phyloP scores from a whole-genome alignment of 2,797 vertebrate species.

The Acropternis orthonyx region DNA sequence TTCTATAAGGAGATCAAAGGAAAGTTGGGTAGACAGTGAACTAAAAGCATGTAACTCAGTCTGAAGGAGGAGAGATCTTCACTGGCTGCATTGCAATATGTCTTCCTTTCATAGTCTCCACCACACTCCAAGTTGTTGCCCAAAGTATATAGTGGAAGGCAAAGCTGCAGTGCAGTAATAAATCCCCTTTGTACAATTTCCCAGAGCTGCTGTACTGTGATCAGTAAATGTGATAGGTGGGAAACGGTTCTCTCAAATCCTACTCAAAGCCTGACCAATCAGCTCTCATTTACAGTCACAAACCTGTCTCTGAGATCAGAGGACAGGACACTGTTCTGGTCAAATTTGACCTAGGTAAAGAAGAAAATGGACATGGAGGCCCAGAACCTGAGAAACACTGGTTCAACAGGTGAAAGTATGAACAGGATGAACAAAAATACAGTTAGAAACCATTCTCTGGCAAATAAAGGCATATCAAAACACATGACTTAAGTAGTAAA shows the following conservation, averaged over 20 bases:
- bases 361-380: background rate
- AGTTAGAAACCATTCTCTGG: background rate
- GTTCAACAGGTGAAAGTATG: background rate
- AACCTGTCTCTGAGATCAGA: background rate
- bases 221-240: background rate
- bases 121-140: background rate
- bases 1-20: background rate
- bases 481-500: background rate
- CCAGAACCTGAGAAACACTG: background rate
- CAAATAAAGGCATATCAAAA: background rate
- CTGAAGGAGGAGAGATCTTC: background rate
- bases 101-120: background rate
- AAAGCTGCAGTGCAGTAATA: background rate
- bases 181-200: background rate
- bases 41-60: background rate
- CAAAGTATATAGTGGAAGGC: background rate
- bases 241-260: background rate
- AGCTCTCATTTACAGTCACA: background rate
- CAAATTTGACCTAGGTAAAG: background rate
- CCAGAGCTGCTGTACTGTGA: background rate
- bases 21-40: background rate
- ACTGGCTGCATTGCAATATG: background rate
- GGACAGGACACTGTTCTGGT: background rate
- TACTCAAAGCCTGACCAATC: background rate
- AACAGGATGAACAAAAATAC: background rate